Evolutionary conservation across 1,140 invertebrate species (phyloP), one percentile per base, ranked within the genome.

Genomic region (Ganaspis sp.): DNA sequence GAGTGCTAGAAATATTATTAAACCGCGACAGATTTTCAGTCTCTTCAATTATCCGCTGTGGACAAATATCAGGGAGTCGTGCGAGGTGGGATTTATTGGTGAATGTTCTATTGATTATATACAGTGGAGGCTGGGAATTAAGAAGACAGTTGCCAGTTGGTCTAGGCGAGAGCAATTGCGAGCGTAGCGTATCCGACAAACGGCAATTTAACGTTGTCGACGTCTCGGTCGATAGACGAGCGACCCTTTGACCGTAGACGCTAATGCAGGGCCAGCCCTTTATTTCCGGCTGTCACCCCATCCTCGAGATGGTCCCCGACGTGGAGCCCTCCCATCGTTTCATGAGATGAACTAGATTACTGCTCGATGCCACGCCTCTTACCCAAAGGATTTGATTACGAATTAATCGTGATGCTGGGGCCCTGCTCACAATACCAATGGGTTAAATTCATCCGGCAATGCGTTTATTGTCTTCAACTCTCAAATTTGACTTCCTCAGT

Each of bases 141-240:
- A 64, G 21, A 64, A 29, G 21, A 26, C 23, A 23, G 23, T 64
- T 64, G 21, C 11, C 23, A 23, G 9, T 64, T 64, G 54, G 54
- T 64, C 54, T 64, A 58, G 53, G 53, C 53, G 53, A 21, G 53
- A 58, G 53, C 53, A 58, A 54, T 54, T 54, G 11, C 26, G 11
- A 23, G 75, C 81, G 81, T 84, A 76, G 70, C 78, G 83, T 81
- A 76, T 74, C 75, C 85, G 82, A 86, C 85, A 86, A 87, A 87
- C 85, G 84, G 86, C 85, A 87, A 87, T 87, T 87, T 87, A 87
- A 86, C 83, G 84, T 80, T 85, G 85, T 84, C 85, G 78, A 80
- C 82, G 81, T 83, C 79, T 86, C 83, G 84, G 82, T 87, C 86
- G 84, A 87, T 87, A 87, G 80, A 83, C 81, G 81, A 79, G 81